Evolutionary conservation across 2,888 invertebrate species (phyloP).

Genomic region (Nephrotoma flavescens): DNA sequence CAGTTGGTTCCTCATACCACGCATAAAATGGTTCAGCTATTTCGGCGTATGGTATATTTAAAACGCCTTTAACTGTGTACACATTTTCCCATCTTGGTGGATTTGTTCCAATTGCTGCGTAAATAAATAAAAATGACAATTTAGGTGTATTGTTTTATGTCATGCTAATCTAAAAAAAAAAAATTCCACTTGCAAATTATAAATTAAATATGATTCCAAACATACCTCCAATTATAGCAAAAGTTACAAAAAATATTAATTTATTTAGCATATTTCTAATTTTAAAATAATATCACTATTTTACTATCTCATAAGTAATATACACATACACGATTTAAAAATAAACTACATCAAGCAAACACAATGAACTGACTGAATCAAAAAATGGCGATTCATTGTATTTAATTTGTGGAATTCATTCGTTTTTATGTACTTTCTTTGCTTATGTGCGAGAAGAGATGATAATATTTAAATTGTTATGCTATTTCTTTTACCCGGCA

Average conservation of each 20-base stretch:
- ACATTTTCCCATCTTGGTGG: conserved; percentile 52
- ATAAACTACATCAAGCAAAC: background rate
- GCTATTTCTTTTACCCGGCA: background rate
- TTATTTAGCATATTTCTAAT: background rate
- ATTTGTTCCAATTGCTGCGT: conserved; percentile 23
- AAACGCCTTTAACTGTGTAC: conserved; percentile 60
- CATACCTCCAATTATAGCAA: background rate
- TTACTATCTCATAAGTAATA: background rate
- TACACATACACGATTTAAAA: background rate
- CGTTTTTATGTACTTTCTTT: background rate
- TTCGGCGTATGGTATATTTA: conserved; percentile 88
- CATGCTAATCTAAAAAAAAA: no score
- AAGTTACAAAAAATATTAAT: background rate
- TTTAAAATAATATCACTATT: background rate
- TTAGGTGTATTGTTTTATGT: no score
- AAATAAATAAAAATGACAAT: background rate
- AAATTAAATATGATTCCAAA: background rate
- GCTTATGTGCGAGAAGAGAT: background rate
- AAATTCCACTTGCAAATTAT: no score
- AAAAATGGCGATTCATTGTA: background rate
- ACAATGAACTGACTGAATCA: background rate
- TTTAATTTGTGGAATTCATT: background rate
- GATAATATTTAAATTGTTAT: background rate
- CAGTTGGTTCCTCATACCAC: conserved; percentile 63
- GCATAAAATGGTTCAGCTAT: conserved; percentile 81